Conservation (phyloP, 2,888 invertebrate species). For the Dione juno region DNA sequence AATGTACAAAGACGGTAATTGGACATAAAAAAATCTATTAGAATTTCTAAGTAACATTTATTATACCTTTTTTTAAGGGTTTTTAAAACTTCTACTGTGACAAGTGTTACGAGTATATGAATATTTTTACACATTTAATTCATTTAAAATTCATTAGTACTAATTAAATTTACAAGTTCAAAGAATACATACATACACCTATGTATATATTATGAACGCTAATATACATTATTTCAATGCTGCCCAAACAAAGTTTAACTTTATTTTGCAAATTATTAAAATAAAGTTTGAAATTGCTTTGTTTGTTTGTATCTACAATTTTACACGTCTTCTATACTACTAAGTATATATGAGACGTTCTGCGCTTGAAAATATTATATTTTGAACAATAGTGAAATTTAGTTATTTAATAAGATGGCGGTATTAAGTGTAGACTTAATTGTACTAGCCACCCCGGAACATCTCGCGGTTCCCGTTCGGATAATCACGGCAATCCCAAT, state of each 20-base stretch:
- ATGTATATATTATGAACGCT: not conserved
- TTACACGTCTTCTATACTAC: not conserved
- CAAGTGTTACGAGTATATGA: too few species aligned
- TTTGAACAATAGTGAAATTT: not conserved
- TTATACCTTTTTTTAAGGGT: too few species aligned
- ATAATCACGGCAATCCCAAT: slow-evolving; percentile 5
- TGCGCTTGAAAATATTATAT: not conserved
- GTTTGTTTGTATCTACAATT: not conserved
- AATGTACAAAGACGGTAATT: slow-evolving; percentile 5
- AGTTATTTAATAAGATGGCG: not conserved
- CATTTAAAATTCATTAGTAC: too few species aligned
- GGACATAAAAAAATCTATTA: not conserved
- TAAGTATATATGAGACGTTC: not conserved
- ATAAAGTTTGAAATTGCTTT: not conserved
- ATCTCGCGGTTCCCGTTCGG: not conserved
- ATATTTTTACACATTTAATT: too few species aligned
- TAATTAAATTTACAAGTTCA: too few species aligned
- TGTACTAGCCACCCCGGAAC: slow-evolving; percentile 17
- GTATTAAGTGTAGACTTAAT: not conserved
- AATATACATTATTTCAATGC: not conserved
- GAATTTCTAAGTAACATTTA: not conserved
- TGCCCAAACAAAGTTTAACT: not conserved
- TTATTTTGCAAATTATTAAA: not conserved
- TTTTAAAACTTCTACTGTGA: too few species aligned
- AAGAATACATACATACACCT: not conserved